Percentiles rank a stretch among this genome's conserved stretches.
phyloP scores from a whole-genome alignment of 2,113 vertebrate species.

The Tachuris rubrigastra region DNA sequence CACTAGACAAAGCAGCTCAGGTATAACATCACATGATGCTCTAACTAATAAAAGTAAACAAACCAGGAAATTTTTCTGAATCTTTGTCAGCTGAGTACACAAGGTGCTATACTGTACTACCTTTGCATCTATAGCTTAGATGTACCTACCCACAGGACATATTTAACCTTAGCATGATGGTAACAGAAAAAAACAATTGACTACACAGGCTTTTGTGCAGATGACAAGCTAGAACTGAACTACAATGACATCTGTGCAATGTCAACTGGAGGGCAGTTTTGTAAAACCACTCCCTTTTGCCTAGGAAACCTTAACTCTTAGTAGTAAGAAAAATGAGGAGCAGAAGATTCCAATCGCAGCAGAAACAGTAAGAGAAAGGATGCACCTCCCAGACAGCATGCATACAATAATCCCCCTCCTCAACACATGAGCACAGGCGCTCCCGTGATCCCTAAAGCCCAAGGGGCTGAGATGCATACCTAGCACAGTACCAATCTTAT shows the following conservation, averaged over 20 bases:
- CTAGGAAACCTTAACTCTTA: neutral
- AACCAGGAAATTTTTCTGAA: neutral
- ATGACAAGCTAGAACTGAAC: neutral
- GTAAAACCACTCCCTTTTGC: neutral
- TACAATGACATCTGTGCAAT: neutral
- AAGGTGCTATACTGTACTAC: neutral
- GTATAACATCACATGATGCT: rapidly evolving
- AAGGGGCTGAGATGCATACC: conserved; percentile 68
- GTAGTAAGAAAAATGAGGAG: neutral
- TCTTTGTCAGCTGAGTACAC: neutral
- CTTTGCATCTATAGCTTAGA: neutral
- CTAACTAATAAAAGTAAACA: neutral
- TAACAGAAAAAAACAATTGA: neutral
- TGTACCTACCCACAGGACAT: rapidly evolving
- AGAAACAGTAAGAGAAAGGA: neutral
- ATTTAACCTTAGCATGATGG: neutral
- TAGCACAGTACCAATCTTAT: conserved; percentile 96
- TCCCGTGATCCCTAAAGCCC: rapidly evolving
- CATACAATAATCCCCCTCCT: neutral
- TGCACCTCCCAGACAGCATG: neutral
- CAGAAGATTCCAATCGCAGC: neutral
- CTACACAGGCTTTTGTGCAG: neutral
- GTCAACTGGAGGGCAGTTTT: neutral
- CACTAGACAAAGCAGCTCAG: neutral
- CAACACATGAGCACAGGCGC: rapidly evolving